Evolutionary conservation across 2,797 vertebrate genomes (phyloP).

Genomic region (Enteromius afrohamiltoni): DNA sequence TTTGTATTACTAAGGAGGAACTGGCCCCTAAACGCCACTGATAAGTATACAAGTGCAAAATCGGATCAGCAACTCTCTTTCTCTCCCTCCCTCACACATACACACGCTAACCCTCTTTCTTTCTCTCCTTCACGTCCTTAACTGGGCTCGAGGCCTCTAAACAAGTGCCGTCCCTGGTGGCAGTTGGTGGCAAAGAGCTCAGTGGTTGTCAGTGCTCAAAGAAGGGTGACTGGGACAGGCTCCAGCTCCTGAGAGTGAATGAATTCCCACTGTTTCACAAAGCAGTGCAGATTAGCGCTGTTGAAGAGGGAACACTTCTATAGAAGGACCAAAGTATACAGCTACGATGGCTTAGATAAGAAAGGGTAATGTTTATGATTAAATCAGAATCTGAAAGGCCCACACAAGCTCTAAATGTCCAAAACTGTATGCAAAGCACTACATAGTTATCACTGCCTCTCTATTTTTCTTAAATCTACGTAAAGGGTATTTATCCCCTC

Average conservation of each 20-base stretch:
- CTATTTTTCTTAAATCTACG: neutral
- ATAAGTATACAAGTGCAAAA: constrained; percentile 64
- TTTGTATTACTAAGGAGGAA: constrained; percentile 59
- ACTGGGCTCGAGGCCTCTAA: constrained; percentile 46
- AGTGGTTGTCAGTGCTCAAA: constrained; percentile 67
- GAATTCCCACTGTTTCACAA: constrained; percentile 51
- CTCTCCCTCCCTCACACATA: constrained; percentile 14
- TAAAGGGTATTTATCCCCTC: neutral
- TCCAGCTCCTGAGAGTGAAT: constrained; percentile 34
- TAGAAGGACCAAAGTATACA: constrained; percentile 28
- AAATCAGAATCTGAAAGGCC: constrained; percentile 18
- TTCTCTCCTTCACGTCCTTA: constrained; percentile 27
- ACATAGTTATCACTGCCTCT: neutral
- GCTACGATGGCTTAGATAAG: constrained; percentile 23
- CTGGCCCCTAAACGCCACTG: constrained; percentile 52
- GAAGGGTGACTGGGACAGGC: constrained; percentile 61
- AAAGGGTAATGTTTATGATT: constrained; percentile 40
- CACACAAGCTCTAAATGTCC: constrained; percentile 19
- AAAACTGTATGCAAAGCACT: neutral
- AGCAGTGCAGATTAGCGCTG: constrained; percentile 69
- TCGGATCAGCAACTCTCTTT: constrained; percentile 56
- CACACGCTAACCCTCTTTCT: constrained; percentile 20
- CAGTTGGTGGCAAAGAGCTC: constrained; percentile 66
- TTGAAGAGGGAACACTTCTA: constrained; percentile 62
- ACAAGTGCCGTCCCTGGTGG: constrained; percentile 66